Conservation (phyloP, 2,888 invertebrate species). For the Zaprionus lineosus region DNA sequence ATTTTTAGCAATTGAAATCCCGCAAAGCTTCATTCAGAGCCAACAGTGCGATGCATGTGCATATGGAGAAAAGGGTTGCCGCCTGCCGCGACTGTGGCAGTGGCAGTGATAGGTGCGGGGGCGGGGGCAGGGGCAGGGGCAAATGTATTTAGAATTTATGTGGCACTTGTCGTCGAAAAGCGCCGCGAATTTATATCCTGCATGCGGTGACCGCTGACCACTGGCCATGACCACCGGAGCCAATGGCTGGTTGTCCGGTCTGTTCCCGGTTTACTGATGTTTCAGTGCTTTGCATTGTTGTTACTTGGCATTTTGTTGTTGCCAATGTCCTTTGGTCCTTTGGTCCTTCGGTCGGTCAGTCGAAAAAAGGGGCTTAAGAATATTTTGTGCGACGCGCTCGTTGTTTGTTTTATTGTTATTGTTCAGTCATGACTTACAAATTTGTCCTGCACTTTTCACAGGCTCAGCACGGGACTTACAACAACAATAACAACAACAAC, state of each 20-base stretch:
- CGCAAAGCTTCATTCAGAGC: constrained; percentile 36
- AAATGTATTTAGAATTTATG: constrained; percentile 77
- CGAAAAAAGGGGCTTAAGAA: constrained; percentile 70
- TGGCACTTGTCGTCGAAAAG: constrained; percentile 75
- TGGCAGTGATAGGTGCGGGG: not conserved
- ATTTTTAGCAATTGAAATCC: constrained; percentile 61
- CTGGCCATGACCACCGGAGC: constrained; percentile 46
- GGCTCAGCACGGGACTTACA: constrained; percentile 19
- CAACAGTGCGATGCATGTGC: constrained; percentile 5
- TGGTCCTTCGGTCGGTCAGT: too few relatives aligned
- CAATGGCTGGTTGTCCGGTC: constrained; percentile 23
- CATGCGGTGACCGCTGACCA: constrained; percentile 69
- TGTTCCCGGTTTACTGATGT: constrained; percentile 15
- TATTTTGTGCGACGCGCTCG: constrained; percentile 58
- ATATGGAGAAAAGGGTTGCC: too few relatives aligned
- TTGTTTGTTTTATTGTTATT: constrained; percentile 77
- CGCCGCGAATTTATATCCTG: constrained; percentile 77
- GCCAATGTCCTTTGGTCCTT: constrained; percentile 11
- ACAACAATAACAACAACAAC: constrained; percentile 25
- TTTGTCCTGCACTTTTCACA: constrained; percentile 61
- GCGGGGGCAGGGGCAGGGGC: constrained; percentile 22
- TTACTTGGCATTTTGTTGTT: constrained; percentile 3
- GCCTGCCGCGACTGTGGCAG: constrained; percentile 1
- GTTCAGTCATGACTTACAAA: constrained; percentile 78
- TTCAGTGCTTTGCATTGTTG: constrained; percentile 1